A percentile compares a stretch with the other conserved stretches of the same genome.
These are phyloP conservation scores for Notothenia rossii DNA, from an alignment of 2,113 vertebrate genomes.

Conservation along the genomic window DNA sequence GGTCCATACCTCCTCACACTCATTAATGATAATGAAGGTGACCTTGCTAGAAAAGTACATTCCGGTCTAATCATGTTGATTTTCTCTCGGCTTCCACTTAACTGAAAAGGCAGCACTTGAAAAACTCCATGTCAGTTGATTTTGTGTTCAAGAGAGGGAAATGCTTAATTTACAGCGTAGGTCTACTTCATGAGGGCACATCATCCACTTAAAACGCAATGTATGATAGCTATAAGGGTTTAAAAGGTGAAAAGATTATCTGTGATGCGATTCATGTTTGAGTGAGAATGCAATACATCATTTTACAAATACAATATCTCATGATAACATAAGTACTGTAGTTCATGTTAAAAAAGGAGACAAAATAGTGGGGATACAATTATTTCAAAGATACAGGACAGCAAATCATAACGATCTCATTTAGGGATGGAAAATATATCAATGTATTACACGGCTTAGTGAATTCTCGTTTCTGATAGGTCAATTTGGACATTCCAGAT, in stretches of 20 bases:
- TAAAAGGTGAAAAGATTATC: neutral
- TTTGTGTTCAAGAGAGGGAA: neutral
- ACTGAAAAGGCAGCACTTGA: neutral
- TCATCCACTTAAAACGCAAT: neutral
- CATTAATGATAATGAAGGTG: constrained; percentile 48
- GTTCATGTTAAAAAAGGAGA: neutral
- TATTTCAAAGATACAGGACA: neutral
- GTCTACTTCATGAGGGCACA: neutral
- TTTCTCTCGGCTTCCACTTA: constrained; percentile 7
- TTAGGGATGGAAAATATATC: too few relatives aligned
- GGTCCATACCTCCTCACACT: neutral
- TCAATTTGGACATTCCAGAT: too few relatives aligned
- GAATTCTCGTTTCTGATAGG: too few relatives aligned
- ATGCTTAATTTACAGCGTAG: neutral
- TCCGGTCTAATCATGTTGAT: constrained; percentile 13
- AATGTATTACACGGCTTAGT: too few relatives aligned
- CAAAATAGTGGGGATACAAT: neutral
- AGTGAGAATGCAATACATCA: neutral
- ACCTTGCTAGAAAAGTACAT: constrained; percentile 10
- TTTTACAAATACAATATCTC: neutral
- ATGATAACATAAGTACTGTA: neutral
- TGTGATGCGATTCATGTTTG: neutral
- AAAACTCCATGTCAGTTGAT: neutral
- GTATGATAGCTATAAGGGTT: neutral
- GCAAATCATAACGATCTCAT: neutral